Conservation (phyloP, 2,797 vertebrate species). For the Poliocrania exsul region DNA sequence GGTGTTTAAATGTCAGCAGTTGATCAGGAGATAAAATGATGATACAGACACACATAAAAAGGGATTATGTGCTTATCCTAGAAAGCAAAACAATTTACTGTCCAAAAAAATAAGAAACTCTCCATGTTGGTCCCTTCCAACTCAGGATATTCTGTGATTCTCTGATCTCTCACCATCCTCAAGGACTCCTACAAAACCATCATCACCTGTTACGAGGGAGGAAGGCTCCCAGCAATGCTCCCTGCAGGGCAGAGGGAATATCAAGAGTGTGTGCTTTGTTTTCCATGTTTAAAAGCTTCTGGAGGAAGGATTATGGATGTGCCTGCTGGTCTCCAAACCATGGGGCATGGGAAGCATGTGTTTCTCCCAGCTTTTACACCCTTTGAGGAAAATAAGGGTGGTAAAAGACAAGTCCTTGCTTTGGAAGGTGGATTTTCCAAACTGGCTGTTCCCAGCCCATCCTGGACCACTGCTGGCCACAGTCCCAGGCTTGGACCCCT, state of each 20-base stretch:
- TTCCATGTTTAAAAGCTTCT: background rate
- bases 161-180: background rate
- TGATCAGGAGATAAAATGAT: background rate
- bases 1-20: background rate
- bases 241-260: background rate
- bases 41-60: background rate
- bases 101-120: background rate
- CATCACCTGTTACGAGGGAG: background rate
- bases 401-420: accelerated
- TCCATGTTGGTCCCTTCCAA: accelerated
- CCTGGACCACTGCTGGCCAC: background rate
- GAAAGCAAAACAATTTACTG: background rate
- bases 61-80: background rate
- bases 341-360: accelerated
- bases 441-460: background rate
- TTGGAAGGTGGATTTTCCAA: background rate
- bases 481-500: too few species aligned
- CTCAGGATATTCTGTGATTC: background rate
- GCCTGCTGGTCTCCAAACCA: accelerated
- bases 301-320: background rate
- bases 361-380: background rate
- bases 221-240: background rate
- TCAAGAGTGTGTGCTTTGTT: background rate
- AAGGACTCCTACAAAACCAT: background rate
- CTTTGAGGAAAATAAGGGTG: background rate